Evolutionary conservation across 2,797 vertebrate genomes (phyloP), one percentile per base, ranked within the genome.

Genomic region (Danio tinwini): DNA sequence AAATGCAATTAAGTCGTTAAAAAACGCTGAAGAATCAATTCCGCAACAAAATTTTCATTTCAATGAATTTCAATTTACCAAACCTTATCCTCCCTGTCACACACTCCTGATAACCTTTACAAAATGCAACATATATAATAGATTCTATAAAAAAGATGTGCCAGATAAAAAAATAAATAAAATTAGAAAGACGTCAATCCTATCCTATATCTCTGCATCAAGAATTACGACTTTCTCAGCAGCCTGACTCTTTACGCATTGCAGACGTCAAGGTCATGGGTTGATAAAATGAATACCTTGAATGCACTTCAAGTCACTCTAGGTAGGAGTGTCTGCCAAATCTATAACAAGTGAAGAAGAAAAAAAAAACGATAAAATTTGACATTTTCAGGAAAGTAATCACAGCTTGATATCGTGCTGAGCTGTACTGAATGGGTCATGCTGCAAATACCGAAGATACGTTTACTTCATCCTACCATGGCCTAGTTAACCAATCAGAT

Each of bases 401-500:
- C 39, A 47, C 21, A 58, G 17, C 12, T 74, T 58, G 58, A 55
- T 49, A 61, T 42, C 72, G 56, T 80, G 29, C 39, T 44, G 16
- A 61, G 70, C 17, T 16, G 37, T 13, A 44, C 16, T 21, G 64
- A 9, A 68, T 71, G 63, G 47, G 69, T 53, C 11, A 17, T 13
- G 61, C 39, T 65, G 49, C 21, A 19, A 17, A 78, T 50, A 52
- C 59, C 19, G 5, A 0, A 76, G 37, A 21, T 21, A 10, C 39
- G 21, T 44, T 62, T 47, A 58, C n/a, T 19, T 72, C 42, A 53
- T 40, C 29, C 14, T n/a, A 21, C 63, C 11, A 13, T 45, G 39
- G 44, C 64, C 59, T 45, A 56, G 42, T 64, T 13, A 44, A 71
- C 62, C 78, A 65, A 14, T 74, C 62, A 76, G 55, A 83, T 84